A percentile compares a stretch with the other conserved stretches of the same genome.
These are phyloP conservation scores for Willowsia nigromaculata DNA, from an alignment of 2,888 invertebrate genomes.

Conservation along the genomic window DNA sequence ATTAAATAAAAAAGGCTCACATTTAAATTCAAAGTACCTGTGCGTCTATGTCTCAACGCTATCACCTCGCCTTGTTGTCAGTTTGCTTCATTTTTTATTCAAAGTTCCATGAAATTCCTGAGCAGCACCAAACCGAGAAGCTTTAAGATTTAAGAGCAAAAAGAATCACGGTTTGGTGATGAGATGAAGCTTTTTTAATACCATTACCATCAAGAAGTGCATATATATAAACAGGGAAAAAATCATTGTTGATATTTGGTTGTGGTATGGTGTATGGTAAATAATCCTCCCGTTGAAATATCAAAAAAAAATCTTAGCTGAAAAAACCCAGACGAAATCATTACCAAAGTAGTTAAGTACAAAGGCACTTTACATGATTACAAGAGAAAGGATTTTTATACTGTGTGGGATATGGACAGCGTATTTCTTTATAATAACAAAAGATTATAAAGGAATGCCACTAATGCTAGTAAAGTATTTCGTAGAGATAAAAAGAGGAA, in stretches of 20 bases:
- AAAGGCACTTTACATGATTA: not conserved
- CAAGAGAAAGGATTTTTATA: not conserved
- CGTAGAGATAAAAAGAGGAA: slow-evolving; percentile 6
- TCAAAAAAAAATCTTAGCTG: not conserved
- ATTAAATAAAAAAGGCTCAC: not conserved
- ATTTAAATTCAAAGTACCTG: slow-evolving; percentile 22
- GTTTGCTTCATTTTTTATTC: slow-evolving; percentile 7
- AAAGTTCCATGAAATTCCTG: slow-evolving; percentile 48
- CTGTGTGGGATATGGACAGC: not conserved
- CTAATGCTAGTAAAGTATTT: too few species aligned
- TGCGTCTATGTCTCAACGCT: not conserved
- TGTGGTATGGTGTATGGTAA: not conserved
- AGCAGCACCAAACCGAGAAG: slow-evolving; percentile 26
- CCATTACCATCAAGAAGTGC: too few species aligned
- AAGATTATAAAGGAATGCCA: not conserved
- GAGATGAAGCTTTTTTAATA: not conserved
- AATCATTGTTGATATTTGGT: not conserved
- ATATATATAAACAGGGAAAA: not conserved
- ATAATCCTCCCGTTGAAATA: slow-evolving; percentile 10
- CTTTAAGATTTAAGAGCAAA: not conserved
- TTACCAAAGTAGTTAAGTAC: slow-evolving; percentile 21
- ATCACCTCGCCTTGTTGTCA: slow-evolving; percentile 9
- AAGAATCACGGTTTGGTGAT: not conserved
- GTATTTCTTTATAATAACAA: not conserved
- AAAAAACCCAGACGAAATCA: not conserved